A percentile compares a stretch with the other conserved stretches of the same genome.
phyloP scores from a whole-genome alignment of 2,113 vertebrate species.

The Sorex fumeus region DNA sequence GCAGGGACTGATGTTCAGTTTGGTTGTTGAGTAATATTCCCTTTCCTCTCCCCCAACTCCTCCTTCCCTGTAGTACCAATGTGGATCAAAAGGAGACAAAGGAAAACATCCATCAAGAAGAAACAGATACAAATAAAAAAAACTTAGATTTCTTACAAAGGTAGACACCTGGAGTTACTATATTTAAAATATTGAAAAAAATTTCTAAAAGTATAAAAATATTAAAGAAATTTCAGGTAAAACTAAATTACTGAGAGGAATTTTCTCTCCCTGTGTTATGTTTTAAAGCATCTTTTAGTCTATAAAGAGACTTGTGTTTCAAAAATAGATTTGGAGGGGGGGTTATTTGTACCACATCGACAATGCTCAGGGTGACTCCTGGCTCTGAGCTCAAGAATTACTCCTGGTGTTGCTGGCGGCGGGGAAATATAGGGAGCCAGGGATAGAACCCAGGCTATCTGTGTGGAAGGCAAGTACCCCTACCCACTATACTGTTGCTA shows the following conservation, averaged over 20 bases:
- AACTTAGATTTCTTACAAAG: conserved; percentile 32
- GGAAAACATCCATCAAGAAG: conserved; percentile 22
- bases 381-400: too few relatives aligned
- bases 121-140: conserved; percentile 54
- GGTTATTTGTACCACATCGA: too few relatives aligned
- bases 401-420: too few relatives aligned
- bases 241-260: conserved; percentile 39
- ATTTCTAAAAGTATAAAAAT: conserved; percentile 34
- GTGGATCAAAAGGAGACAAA: conserved; percentile 27
- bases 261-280: conserved; percentile 33
- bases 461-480: too few relatives aligned
- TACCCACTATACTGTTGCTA: too few relatives aligned
- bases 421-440: too few relatives aligned
- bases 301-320: conserved; percentile 37
- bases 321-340: too few relatives aligned
- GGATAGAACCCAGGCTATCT: too few relatives aligned
- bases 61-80: background rate
- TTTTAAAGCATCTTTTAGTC: conserved; percentile 57
- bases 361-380: too few relatives aligned
- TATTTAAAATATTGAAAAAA: conserved; percentile 57
- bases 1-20: background rate
- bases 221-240: conserved; percentile 45
- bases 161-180: conserved; percentile 45
- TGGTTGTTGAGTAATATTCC: conserved; percentile 35
- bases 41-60: background rate